These are phyloP conservation scores for Cryptocephalus moraei DNA, from an alignment of 2,888 invertebrate genomes.

Conservation along the genomic window DNA sequence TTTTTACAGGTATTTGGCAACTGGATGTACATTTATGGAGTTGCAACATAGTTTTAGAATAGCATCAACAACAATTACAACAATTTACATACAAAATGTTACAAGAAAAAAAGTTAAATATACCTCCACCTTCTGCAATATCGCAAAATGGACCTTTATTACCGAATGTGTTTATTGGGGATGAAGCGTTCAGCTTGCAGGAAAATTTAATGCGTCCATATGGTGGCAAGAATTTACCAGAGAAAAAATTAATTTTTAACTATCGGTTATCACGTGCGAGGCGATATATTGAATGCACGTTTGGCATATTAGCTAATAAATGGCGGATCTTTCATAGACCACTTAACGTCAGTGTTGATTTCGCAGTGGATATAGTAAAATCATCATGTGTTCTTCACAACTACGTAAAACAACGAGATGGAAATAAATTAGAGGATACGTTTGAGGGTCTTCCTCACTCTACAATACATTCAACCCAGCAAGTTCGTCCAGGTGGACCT, in stretches of 20 bases:
- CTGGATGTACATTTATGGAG: background rate
- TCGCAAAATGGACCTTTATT: background rate
- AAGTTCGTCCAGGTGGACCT: too few relatives aligned
- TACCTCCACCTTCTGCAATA: background rate
- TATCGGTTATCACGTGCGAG: conserved; percentile 4
- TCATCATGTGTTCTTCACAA: conserved; percentile 5
- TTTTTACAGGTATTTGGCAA: background rate
- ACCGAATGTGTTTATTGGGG: conserved; percentile 4
- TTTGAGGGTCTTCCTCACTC: too few relatives aligned
- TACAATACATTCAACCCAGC: too few relatives aligned
- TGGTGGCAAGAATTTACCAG: conserved; percentile 2
- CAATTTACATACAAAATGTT: background rate
- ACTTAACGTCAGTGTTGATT: conserved; percentile 3
- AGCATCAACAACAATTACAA: conserved; percentile 3
- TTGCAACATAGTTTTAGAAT: conserved; percentile 1
- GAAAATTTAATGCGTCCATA: conserved; percentile 3
- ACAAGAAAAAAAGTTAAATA: background rate
- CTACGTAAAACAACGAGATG: conserved; percentile 2
- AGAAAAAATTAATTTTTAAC: conserved; percentile 5
- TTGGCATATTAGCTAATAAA: conserved; percentile 9
- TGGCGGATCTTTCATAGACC: conserved; percentile 8
- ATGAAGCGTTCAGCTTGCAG: conserved; percentile 4
- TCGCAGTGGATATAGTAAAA: conserved; percentile 1
- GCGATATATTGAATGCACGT: too few relatives aligned
- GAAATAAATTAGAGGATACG: too few relatives aligned